Evolutionary conservation across 1,140 invertebrate genomes (phyloP), one percentile per base, ranked within the genome.

Genomic region (Piezodorus guildinii): DNA sequence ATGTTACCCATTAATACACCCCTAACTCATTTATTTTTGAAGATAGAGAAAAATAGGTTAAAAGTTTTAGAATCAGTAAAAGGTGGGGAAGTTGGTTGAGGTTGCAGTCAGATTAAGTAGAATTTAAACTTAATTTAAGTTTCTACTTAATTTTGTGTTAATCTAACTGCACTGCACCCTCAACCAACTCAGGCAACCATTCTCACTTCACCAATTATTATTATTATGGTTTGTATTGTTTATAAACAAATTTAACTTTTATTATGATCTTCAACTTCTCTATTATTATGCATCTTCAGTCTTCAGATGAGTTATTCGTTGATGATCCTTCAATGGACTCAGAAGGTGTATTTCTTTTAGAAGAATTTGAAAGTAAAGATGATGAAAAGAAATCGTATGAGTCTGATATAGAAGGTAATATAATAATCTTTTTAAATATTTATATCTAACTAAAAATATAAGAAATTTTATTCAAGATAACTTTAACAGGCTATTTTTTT

Each of bases 311-410:
- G 44, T 56, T 56, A 17, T 19, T 6, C 54, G 23, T 2, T 30
- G 60, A 17, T 45, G 46, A 23, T 61, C 46, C 43, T 62, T 77
- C 72, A 27, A 75, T 75, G 66, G 78, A 80, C 69, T 70, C 74
- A 15, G 79, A 80, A 70, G 73, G 74, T 21, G 66, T 81, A 60
- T 81, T 81, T 70, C 70, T 74, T 34, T 69, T 81, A 51, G 80
- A 81, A 65, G 79, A 75, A 34, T 77, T 80, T 72, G 78, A 80
- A 61, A 78, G 78, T 19, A 64, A 71, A 34, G 63, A 65, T 25
- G 71, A 72, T 43, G 69, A 68, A 9, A 71, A 73, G 61, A 69
- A 71, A 17, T 77, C 73, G 1, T 76, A 79, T 64, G 75, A 76
- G 58, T 75, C 73, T 60, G 78, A 78, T 69, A 75, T 75, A 39